Base-by-base conservation (phyloP, 2,797 vertebrate genomes). In the Emydoidea blandingii region DNA sequence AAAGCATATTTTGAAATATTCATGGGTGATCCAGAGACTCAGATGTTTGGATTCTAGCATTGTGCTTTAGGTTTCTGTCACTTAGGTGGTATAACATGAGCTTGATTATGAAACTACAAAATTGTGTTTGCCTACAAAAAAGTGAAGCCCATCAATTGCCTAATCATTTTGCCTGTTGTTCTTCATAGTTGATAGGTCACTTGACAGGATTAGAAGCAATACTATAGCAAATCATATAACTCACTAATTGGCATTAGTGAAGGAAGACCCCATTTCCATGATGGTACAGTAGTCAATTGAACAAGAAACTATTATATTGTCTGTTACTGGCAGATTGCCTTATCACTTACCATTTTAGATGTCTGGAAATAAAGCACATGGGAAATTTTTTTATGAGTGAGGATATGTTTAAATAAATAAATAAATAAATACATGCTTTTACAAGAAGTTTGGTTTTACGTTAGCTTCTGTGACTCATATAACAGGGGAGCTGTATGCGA, bases 111-210 rank as follows among this genome's bases (percentile, higher is more conserved):
- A 47, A 54, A 79, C n/a, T 23, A 23, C 68, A 72, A 56, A 81
- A 29, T 85, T 62, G 19, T 37, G 4, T 8, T 78, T 78, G 6
- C 27, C 44, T 49, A 72, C 41, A 52, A 85, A 7, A 84, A 74
- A 84, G 50, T 93, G 82, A 95, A 86, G 31, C 72, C 29, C 11
- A 11, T 25, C 83, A 89, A 76, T 87, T 96, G 68, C 90, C 31
- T 78, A 79, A 62, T 86, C 91, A 96, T 79, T 44, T 95, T 94
- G 92, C 85, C n/a, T 89, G 56, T 12, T 93, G 59, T 57, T 95
- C 94, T 95, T 84, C 79, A 90, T 16, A 31, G 88, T 90, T 94
- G 91, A n/a, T 86, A 95, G 85, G 86, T 95, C 83, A 89, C 12
- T 92, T 90, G 59, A 50, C 79, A 88, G 83, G 50, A 53, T 89